These are phyloP conservation scores for Rhinichthys klamathensis DNA, from an alignment of 2,113 vertebrate genomes.

Conservation along the genomic window DNA sequence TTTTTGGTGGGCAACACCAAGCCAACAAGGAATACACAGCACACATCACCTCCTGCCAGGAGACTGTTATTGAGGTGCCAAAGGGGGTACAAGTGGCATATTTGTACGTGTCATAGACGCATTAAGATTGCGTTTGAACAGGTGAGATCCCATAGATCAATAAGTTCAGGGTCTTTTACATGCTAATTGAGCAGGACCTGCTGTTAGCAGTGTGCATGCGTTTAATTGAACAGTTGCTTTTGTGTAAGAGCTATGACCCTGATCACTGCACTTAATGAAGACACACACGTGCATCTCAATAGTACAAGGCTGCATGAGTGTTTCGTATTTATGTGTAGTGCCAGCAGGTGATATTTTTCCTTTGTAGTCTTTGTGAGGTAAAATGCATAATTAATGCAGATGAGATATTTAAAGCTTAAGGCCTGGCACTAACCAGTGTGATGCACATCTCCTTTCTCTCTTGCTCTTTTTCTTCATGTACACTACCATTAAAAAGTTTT, in stretches of 20 bases:
- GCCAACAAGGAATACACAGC: background rate
- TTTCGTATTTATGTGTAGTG: constrained; percentile 23
- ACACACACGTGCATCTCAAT: background rate
- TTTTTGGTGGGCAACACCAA: too few relatives aligned
- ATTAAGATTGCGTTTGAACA: background rate
- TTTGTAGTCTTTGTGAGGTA: constrained; percentile 55
- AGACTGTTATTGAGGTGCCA: background rate
- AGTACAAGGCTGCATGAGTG: background rate
- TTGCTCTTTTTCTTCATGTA: too few relatives aligned
- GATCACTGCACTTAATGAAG: background rate
- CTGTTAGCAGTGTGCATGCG: background rate
- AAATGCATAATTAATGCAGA: constrained; percentile 62
- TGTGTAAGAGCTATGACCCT: constrained; percentile 8
- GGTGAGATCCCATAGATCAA: background rate
- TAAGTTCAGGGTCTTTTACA: constrained; percentile 17
- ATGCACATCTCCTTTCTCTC: background rate
- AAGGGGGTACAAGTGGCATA: background rate
- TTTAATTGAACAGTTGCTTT: constrained; percentile 3
- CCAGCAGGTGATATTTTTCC: constrained; percentile 53
- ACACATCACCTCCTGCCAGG: background rate
- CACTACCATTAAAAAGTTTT: too few relatives aligned
- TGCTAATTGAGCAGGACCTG: constrained; percentile 31
- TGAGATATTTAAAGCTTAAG: constrained; percentile 54
- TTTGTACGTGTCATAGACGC: too few relatives aligned
- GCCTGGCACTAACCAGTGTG: constrained; percentile 41